Evolutionary conservation across 1,140 invertebrate genomes (phyloP).

Genomic region (Callitettix versicolor): DNA sequence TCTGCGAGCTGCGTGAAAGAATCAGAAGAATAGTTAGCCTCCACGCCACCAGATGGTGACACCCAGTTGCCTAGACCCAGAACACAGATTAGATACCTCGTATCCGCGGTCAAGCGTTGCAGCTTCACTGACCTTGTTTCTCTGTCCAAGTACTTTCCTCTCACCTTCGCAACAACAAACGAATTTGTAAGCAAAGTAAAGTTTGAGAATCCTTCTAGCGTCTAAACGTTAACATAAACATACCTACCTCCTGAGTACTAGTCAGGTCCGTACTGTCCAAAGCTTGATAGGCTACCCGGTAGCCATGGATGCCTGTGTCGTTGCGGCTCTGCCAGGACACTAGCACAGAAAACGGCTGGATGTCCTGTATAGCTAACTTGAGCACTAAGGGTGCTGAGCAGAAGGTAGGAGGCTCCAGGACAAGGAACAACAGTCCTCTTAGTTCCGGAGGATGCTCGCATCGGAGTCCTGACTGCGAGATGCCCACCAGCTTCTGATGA

Average conservation of each 20-base stretch:
- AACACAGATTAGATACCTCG: slow-evolving; percentile 74
- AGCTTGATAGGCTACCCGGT: slow-evolving; percentile 74
- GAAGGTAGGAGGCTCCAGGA: slow-evolving; percentile 65
- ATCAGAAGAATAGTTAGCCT: slow-evolving; percentile 4
- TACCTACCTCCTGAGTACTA: background rate
- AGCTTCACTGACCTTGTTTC: slow-evolving; percentile 58
- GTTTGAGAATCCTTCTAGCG: too few species aligned
- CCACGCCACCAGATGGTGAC: slow-evolving; percentile 16
- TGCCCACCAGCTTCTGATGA: slow-evolving; percentile 59
- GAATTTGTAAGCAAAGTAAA: background rate
- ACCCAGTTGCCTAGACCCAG: slow-evolving; percentile 63
- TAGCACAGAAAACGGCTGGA: slow-evolving; percentile 76
- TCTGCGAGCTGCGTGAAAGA: slow-evolving; percentile 49
- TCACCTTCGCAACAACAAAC: slow-evolving; percentile 44
- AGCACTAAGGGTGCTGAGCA: slow-evolving; percentile 70
- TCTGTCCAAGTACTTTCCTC: slow-evolving; percentile 55
- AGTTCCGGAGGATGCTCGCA: slow-evolving; percentile 72
- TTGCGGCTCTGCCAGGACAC: slow-evolving; percentile 84
- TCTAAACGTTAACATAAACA: background rate
- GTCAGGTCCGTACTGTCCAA: slow-evolving; percentile 40
- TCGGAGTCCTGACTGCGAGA: slow-evolving; percentile 40
- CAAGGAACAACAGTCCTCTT: slow-evolving; percentile 58
- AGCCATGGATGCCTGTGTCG: slow-evolving; percentile 72
- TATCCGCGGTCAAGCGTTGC: slow-evolving; percentile 58
- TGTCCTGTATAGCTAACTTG: slow-evolving; percentile 73